Conservation (phyloP, 2,797 vertebrate genomes). For the Calcarius lapponicus region DNA sequence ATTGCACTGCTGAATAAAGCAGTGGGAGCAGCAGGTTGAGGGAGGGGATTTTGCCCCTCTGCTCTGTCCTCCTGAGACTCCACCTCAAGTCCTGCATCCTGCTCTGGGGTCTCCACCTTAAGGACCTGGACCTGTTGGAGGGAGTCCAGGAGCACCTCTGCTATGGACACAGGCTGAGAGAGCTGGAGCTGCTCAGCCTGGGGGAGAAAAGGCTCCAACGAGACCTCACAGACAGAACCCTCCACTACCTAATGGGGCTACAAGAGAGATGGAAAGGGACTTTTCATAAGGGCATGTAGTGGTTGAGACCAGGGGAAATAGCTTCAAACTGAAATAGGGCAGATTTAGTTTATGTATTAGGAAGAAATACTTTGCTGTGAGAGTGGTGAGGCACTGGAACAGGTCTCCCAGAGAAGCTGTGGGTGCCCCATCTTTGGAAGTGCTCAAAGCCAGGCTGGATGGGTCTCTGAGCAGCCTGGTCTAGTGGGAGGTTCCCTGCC, state of each 20-base stretch:
- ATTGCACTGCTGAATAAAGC: background rate
- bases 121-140: background rate
- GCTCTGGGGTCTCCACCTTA: background rate
- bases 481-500: background rate
- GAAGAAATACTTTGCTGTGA: background rate
- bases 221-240: background rate
- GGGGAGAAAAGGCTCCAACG: background rate
- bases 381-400: background rate
- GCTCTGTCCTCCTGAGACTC: background rate
- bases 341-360: background rate
- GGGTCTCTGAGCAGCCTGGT: background rate
- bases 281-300: background rate
- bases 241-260: background rate
- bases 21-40: background rate
- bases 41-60: background rate
- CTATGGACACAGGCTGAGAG: background rate
- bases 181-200: background rate
- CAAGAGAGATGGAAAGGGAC: background rate
- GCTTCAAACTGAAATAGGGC: background rate
- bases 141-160: background rate
- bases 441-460: background rate
- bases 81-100: background rate
- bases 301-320: background rate
- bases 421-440: background rate
- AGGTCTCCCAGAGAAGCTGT: background rate